These are phyloP conservation scores for Agrilus biguttatus DNA, from an alignment of 2,888 invertebrate genomes.

Conservation along the genomic window DNA sequence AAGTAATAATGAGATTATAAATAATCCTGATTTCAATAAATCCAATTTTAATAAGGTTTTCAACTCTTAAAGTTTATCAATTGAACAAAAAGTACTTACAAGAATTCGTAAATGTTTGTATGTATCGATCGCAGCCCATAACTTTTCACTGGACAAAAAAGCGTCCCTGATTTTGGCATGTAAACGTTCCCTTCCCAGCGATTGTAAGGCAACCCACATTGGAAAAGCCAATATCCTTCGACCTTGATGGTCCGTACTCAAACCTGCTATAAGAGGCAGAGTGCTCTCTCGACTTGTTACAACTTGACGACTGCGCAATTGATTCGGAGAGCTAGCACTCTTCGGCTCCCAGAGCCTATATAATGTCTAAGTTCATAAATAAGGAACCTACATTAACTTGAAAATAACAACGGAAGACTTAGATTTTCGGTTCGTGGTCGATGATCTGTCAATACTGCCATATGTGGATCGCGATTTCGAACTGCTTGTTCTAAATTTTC, in stretches of 20 bases:
- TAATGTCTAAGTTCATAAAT: slow-evolving; percentile 20
- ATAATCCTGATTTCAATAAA: no score
- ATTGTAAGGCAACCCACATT: slow-evolving; percentile 69
- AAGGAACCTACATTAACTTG: slow-evolving; percentile 13
- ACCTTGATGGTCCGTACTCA: slow-evolving; percentile 35
- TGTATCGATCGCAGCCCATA: slow-evolving; percentile 44
- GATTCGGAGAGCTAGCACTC: slow-evolving; percentile 15
- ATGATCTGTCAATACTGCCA: no score
- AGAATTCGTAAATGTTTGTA: slow-evolving; percentile 54
- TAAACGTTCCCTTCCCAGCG: slow-evolving; percentile 57
- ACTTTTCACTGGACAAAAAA: slow-evolving; percentile 54
- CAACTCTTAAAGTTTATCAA: background rate
- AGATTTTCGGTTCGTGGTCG: no score
- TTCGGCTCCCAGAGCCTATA: slow-evolving; percentile 31
- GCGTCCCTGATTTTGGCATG: slow-evolving; percentile 56
- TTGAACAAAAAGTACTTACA: slow-evolving; percentile 34
- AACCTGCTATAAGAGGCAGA: slow-evolving; percentile 43
- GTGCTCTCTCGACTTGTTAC: slow-evolving; percentile 39
- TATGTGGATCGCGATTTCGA: no score
- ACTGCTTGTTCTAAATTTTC: no score
- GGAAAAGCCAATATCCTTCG: slow-evolving; percentile 63
- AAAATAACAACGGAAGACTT: background rate
- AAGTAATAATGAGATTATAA: no score
- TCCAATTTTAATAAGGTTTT: background rate
- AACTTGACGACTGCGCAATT: slow-evolving; percentile 19